Percentiles rank a stretch among this genome's conserved stretches.
phyloP scores from a whole-genome alignment of 2,113 vertebrate genomes.

The Bos taurus region DNA sequence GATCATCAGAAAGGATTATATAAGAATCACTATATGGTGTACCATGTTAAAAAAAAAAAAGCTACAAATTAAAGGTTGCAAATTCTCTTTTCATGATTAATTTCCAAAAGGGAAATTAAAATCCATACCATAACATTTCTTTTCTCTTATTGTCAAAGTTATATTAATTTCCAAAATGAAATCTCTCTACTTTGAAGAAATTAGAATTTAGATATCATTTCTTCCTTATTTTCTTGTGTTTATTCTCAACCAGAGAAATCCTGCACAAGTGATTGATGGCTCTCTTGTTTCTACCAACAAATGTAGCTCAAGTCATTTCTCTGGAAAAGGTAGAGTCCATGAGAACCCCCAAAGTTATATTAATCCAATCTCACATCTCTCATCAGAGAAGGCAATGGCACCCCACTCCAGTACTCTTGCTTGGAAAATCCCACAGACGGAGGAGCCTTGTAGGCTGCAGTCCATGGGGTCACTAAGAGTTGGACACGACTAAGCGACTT shows the following conservation, averaged over 20 bases:
- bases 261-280: neutral
- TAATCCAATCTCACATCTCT: neutral
- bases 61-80: neutral
- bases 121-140: neutral
- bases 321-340: neutral
- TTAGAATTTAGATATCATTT: neutral
- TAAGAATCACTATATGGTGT: neutral
- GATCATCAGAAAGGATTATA: neutral
- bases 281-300: neutral
- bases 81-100: neutral
- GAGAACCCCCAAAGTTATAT: neutral
- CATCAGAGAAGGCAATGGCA: too few species aligned
- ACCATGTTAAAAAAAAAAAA: neutral
- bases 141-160: neutral
- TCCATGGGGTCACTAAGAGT: too few species aligned
- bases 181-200: neutral
- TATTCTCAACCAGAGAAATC: neutral
- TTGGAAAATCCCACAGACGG: too few species aligned
- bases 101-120: neutral
- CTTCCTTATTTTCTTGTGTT: neutral
- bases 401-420: too few species aligned
- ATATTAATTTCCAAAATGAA: neutral
- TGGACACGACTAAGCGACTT: too few species aligned
- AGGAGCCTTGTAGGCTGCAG: too few species aligned
- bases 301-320: neutral